A percentile compares a stretch with the other conserved stretches of the same genome.
phyloP scores from a whole-genome alignment of 2,113 vertebrate species.

The Neopipo cinnamomea region DNA sequence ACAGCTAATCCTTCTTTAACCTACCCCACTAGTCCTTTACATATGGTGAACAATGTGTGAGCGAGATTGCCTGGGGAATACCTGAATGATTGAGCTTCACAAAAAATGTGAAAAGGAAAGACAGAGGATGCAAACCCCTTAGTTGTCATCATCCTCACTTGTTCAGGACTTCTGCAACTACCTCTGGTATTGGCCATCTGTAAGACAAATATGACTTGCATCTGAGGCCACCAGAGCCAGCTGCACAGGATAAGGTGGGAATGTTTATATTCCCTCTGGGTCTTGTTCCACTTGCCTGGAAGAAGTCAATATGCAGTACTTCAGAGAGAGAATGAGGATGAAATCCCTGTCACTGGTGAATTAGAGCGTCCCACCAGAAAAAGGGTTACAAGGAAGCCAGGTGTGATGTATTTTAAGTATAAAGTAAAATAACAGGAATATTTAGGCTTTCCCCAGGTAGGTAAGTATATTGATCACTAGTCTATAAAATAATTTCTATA shows the following conservation, averaged over 20 bases:
- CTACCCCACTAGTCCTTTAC: fast-evolving
- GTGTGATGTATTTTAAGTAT: background rate
- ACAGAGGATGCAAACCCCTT: fast-evolving
- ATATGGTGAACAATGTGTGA: fast-evolving
- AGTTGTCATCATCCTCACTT: background rate
- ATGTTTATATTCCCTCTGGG: background rate
- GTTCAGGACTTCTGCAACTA: background rate
- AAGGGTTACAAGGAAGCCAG: background rate
- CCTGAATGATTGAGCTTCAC: background rate
- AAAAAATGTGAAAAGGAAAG: background rate
- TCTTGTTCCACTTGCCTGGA: background rate
- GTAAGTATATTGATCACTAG: background rate
- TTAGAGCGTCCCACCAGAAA: background rate
- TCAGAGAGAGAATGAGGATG: background rate
- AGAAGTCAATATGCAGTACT: background rate
- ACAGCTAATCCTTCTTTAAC: background rate
- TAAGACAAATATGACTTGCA: background rate
- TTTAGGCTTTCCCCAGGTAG: background rate
- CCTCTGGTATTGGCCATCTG: background rate
- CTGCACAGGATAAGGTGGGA: background rate
- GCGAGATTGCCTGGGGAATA: background rate
- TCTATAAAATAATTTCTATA: background rate
- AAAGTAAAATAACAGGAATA: background rate
- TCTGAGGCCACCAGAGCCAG: background rate
- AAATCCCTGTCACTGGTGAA: background rate